These are phyloP conservation scores for Chanos chanos DNA, from an alignment of 2,797 vertebrate species.

Conservation along the genomic window DNA sequence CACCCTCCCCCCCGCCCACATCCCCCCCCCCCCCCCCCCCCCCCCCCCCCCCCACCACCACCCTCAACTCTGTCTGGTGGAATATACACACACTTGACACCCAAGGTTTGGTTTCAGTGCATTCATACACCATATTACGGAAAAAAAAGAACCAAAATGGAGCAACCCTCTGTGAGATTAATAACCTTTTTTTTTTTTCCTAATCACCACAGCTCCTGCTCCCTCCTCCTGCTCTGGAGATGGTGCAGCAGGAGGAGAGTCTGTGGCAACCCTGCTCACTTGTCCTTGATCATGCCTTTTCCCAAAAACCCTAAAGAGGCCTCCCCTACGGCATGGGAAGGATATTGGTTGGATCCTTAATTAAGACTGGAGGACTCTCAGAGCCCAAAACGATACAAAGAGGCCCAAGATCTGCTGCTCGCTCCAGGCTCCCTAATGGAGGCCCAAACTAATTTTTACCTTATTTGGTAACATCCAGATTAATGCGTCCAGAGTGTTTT, in stretches of 20 bases:
- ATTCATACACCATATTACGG: too few relatives aligned
- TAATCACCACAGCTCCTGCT: not conserved
- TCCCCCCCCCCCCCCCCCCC: constrained; percentile 8
- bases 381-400: too few relatives aligned
- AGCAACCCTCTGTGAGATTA: constrained; percentile 20
- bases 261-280: constrained; percentile 12
- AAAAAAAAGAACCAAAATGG: too few relatives aligned
- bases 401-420: too few relatives aligned
- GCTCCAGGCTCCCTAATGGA: too few relatives aligned
- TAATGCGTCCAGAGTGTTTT: too few relatives aligned
- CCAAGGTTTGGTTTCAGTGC: too few relatives aligned
- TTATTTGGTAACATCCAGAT: too few relatives aligned
- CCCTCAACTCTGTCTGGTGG: too few relatives aligned
- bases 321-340: constrained; percentile 6
- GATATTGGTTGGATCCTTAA: constrained; percentile 35
- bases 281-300: constrained; percentile 37
- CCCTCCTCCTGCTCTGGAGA: constrained; percentile 5
- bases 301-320: constrained; percentile 20
- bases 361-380: constrained; percentile 40
- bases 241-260: constrained; percentile 9
- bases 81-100: too few relatives aligned
- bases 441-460: too few relatives aligned
- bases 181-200: constrained; percentile 10
- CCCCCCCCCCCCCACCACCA: not conserved
- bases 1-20: too few relatives aligned